Evolutionary conservation across 2,888 invertebrate species (phyloP).

Genomic region (Hoplodrina blanda): DNA sequence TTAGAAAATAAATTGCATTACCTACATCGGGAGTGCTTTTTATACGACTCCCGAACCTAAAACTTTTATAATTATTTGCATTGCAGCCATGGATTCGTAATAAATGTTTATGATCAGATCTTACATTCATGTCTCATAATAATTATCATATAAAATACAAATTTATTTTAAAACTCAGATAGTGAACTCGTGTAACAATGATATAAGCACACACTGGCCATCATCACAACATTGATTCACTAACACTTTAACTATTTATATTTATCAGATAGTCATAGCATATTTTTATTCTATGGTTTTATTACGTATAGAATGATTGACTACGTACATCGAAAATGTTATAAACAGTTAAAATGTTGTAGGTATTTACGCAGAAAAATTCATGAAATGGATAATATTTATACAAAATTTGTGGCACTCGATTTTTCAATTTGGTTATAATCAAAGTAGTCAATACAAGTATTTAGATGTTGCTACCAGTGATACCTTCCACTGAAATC

Average conservation of each 20-base stretch:
- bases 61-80: conserved; percentile 61
- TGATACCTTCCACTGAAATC: conserved; percentile 92
- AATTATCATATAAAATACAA: conserved; percentile 56
- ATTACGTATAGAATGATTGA: conserved; percentile 17
- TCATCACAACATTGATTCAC: conserved; percentile 44
- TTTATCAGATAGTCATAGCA: conserved; percentile 3
- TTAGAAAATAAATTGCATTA: conserved; percentile 47
- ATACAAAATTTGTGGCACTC: conserved; percentile 67
- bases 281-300: conserved; percentile 20
- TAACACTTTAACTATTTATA: conserved; percentile 49
- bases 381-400: conserved; percentile 37
- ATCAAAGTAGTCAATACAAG: conserved; percentile 52
- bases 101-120: conserved; percentile 57
- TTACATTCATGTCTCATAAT: conserved; percentile 43
- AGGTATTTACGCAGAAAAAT: conserved; percentile 34
- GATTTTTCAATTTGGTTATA: conserved; percentile 54
- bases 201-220: conserved; percentile 56
- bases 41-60: conserved; percentile 63
- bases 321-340: background rate
- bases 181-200: conserved; percentile 36
- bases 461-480: conserved; percentile 90
- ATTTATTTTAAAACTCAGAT: conserved; percentile 36
- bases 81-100: conserved; percentile 57
- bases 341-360: conserved; percentile 52
- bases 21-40: conserved; percentile 56